Percentiles rank a stretch among this genome's conserved stretches.
Evolutionary conservation across 2,888 invertebrate genomes (phyloP).

Genomic region (Drosophila vallismaia): DNA sequence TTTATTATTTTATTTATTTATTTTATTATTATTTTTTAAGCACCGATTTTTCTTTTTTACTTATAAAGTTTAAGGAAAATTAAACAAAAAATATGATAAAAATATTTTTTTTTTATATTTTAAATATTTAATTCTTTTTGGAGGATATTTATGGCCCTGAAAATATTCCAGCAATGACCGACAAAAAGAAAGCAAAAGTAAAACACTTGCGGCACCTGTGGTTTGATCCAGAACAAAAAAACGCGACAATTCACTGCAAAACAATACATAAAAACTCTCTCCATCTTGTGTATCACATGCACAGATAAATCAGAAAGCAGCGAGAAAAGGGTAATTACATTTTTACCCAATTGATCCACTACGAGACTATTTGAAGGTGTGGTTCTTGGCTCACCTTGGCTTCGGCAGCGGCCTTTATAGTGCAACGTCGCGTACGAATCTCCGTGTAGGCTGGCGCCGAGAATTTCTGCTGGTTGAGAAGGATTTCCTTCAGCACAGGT

Average conservation of each 20-base stretch:
- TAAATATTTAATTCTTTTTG: too few species aligned
- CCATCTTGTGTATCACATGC: neutral
- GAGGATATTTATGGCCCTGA: neutral
- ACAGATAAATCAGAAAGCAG: constrained; percentile 19
- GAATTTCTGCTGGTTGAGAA: constrained; percentile 62
- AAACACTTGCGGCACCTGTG: constrained; percentile 30
- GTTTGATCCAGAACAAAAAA: constrained; percentile 42
- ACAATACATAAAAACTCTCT: constrained; percentile 4
- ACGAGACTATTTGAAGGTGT: constrained; percentile 2
- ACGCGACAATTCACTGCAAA: constrained; percentile 1
- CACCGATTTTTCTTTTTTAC: too few species aligned
- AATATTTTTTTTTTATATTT: too few species aligned
- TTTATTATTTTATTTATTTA: too few species aligned
- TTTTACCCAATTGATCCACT: neutral
- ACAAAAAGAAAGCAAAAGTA: constrained; percentile 9
- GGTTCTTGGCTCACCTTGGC: constrained; percentile 69
- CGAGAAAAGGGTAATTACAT: constrained; percentile 13
- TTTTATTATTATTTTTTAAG: too few species aligned
- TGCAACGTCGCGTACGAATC: constrained; percentile 75
- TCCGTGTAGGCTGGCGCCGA: constrained; percentile 77
- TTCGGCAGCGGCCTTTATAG: constrained; percentile 51
- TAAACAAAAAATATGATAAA: too few species aligned
- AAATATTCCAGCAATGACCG: neutral
- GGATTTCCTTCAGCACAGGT: neutral
- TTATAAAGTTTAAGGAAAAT: too few species aligned